Evolutionary conservation across 2,113 vertebrate species (phyloP).

Genomic region (Oenanthe oenanthe): DNA sequence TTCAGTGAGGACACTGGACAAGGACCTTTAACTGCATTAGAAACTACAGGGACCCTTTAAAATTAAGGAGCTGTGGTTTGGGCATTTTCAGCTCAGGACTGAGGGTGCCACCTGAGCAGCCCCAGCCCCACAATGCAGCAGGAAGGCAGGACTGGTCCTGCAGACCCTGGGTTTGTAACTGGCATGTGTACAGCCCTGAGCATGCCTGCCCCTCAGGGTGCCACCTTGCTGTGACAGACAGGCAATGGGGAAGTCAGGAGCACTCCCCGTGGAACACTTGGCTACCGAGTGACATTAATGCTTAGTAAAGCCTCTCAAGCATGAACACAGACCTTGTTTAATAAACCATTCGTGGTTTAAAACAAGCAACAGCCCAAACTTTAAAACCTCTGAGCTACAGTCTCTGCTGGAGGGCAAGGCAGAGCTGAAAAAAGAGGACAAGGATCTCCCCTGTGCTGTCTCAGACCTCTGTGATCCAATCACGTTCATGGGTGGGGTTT

Average conservation of each 20-base stretch:
- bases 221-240: neutral
- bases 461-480: neutral
- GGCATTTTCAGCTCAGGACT: neutral
- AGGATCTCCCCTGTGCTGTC: neutral
- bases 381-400: neutral
- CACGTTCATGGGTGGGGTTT: neutral
- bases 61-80: neutral
- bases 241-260: neutral
- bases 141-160: neutral
- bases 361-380: neutral
- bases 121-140: neutral
- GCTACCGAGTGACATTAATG: neutral
- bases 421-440: neutral
- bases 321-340: neutral
- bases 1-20: neutral
- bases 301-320: neutral
- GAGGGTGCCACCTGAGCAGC: neutral
- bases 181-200: neutral
- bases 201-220: neutral
- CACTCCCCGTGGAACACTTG: neutral
- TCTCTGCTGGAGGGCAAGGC: neutral
- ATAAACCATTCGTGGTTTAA: neutral
- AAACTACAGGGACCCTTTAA: neutral
- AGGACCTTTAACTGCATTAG: neutral
- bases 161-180: neutral